Evolutionary conservation across 2,797 vertebrate genomes (phyloP).

Genomic region (Rhinophrynus dorsalis): DNA sequence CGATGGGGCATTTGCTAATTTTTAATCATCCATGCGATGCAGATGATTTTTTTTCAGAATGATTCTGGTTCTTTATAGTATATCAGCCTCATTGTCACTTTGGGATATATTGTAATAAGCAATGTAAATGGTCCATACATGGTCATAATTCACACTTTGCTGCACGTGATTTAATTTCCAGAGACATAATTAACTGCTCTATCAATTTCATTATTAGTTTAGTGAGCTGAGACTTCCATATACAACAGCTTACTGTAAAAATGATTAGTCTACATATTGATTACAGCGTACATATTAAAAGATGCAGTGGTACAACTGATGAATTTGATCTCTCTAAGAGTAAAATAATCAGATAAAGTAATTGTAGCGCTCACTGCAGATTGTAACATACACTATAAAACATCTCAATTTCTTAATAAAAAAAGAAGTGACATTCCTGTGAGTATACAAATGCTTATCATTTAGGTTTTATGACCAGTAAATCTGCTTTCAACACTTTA

Average conservation of each 20-base stretch:
- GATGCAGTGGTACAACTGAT: not conserved
- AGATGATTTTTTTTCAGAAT: too few species aligned
- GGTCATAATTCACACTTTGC: constrained; percentile 46
- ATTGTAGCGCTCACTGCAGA: too few species aligned
- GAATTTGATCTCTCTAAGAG: not conserved
- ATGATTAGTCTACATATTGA: constrained; percentile 26
- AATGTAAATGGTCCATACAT: constrained; percentile 17
- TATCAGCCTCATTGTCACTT: constrained; percentile 9
- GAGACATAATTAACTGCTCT: constrained; percentile 27
- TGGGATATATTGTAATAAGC: constrained; percentile 6
- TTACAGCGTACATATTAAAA: constrained; percentile 7
- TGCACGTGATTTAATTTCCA: constrained; percentile 53
- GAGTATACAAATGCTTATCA: too few species aligned
- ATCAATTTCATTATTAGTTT: constrained; percentile 35
- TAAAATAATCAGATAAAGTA: too few species aligned
- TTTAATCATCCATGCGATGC: too few species aligned
- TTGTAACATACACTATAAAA: too few species aligned
- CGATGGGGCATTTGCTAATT: too few species aligned
- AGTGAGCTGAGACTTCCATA: constrained; percentile 25
- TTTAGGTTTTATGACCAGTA: too few species aligned
- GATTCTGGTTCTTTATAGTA: too few species aligned
- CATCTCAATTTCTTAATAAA: too few species aligned
- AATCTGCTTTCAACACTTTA: too few species aligned
- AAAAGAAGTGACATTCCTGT: too few species aligned
- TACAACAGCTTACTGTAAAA: constrained; percentile 1